Evolutionary conservation across 2,797 vertebrate species (phyloP), one percentile per base, ranked within the genome.

Genomic region (Mus caroli): DNA sequence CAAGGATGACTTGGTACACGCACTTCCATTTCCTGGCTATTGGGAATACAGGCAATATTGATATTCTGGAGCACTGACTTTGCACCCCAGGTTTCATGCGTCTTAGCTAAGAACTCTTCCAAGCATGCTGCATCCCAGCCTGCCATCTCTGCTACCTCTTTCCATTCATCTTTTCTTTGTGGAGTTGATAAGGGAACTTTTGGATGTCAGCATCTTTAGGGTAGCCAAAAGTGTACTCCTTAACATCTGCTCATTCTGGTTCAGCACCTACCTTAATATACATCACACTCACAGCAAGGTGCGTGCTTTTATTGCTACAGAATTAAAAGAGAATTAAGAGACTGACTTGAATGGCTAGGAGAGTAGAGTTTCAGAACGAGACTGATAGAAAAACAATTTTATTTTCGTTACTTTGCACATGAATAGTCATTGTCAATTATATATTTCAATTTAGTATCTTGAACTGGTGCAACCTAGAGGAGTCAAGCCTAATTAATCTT

Each of bases 281-380:
- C 10, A 79, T 90, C 31, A 31, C 52, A 17, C 77, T 84, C 12
- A 84, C 0, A 88, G 15, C 31, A 85, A 85, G 77, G 6, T 87
- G 31, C 56, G 31, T 46, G 22, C 71, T 94, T 91, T 93, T 60
- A 91, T 86, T 84, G n/a, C 19, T 69, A 24, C 14, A 76, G 75
- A 96, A 82, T 92, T 83, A 76, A 78, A n/a, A 60, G 28, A 76
- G n/a, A 71, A 71, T 37, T 71, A 43, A 92, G 58, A 94, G 6
- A 95, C 9, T 46, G n/a, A 73, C 37, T 77, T 40, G 20, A 79
- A 31, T 14, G 26, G 3, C 3, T 15, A 5, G 67, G 14, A 62
- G 9, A 62, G 31, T 10, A 75, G 20, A 62, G 10, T 67, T 85
- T 79, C 75, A 56, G 52, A 88, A 50, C 19, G 71, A 87, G 75